Percentiles rank a stretch among this genome's conserved stretches.
Evolutionary conservation across 2,888 invertebrate species (phyloP).

Genomic region (Epirrita christyi): DNA sequence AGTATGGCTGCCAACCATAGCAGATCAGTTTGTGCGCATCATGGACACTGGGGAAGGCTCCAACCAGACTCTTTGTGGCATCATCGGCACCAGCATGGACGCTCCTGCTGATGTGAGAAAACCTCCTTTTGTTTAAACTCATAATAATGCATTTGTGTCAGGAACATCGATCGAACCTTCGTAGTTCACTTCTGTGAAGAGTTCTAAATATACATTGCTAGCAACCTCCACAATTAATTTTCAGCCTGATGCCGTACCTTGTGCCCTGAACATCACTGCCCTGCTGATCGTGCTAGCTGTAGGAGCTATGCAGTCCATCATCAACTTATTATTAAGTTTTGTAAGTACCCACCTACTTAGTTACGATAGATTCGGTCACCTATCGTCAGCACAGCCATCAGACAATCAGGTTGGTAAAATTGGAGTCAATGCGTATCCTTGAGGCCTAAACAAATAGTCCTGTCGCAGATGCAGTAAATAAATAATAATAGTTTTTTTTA

Average conservation of each 20-base stretch:
- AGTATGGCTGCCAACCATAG: conserved; percentile 69
- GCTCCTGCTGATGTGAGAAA: conserved; percentile 40
- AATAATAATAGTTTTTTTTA: too few relatives aligned
- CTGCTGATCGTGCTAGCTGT: conserved; percentile 59
- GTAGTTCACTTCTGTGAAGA: too few relatives aligned
- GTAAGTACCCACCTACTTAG: conserved; percentile 62
- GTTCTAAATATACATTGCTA: too few relatives aligned
- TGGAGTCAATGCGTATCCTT: too few relatives aligned
- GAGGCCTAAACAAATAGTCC: too few relatives aligned
- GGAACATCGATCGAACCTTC: too few relatives aligned
- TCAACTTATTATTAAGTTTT: conserved; percentile 65
- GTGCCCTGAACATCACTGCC: conserved; percentile 57
- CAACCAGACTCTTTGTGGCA: conserved; percentile 58
- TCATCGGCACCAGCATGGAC: conserved; percentile 48
- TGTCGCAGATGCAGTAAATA: too few relatives aligned
- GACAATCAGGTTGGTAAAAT: too few relatives aligned
- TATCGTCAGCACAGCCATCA: too few relatives aligned
- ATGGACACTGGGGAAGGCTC: conserved; percentile 56
- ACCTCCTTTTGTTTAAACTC: neutral
- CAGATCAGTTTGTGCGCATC: conserved; percentile 60
- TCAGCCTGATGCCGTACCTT: conserved; percentile 57
- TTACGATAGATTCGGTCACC: too few relatives aligned
- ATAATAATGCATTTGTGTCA: neutral
- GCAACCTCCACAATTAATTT: conserved; percentile 16
- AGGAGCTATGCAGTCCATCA: conserved; percentile 52